These are phyloP conservation scores for Plectropomus leopardus DNA, from an alignment of 2,113 vertebrate species.

Conservation along the genomic window DNA sequence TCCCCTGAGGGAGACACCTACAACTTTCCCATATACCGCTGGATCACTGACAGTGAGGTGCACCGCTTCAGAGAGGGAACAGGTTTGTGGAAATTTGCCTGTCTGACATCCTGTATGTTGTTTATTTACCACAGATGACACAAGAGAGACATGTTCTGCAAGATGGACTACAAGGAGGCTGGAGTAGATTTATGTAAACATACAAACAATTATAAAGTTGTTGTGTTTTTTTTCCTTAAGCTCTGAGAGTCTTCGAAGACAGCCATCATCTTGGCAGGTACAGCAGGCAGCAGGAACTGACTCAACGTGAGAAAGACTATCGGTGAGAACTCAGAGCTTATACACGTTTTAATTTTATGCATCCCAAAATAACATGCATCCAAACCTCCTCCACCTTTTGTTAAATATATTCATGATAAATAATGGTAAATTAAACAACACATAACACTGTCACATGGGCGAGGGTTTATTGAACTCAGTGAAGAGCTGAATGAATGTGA, in stretches of 20 bases:
- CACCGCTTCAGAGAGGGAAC: conserved; percentile 66
- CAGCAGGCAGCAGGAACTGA: conserved; percentile 45
- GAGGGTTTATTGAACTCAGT: neutral
- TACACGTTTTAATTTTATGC: neutral
- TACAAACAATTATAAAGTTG: neutral
- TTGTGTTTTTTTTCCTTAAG: conserved; percentile 17
- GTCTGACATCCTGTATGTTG: neutral
- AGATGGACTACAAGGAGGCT: neutral
- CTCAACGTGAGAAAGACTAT: conserved; percentile 31
- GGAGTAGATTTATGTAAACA: neutral
- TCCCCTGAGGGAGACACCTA: conserved; percentile 55
- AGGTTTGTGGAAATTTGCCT: conserved; percentile 59
- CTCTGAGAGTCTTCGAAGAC: conserved; percentile 61
- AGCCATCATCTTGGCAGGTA: conserved; percentile 6
- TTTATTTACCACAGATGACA: neutral
- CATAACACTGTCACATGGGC: neutral
- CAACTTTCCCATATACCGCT: conserved; percentile 75
- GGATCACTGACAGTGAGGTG: conserved; percentile 57
- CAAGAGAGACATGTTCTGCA: neutral
- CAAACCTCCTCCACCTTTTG: neutral
- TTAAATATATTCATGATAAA: neutral
- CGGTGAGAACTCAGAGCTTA: conserved; percentile 39
- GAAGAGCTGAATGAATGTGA: conserved; percentile 50
- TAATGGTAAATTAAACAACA: neutral
- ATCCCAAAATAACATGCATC: neutral